A percentile compares a stretch with the other conserved stretches of the same genome.
phyloP scores from a whole-genome alignment of 2,113 vertebrate genomes.

The Ptilonorhynchus violaceus region DNA sequence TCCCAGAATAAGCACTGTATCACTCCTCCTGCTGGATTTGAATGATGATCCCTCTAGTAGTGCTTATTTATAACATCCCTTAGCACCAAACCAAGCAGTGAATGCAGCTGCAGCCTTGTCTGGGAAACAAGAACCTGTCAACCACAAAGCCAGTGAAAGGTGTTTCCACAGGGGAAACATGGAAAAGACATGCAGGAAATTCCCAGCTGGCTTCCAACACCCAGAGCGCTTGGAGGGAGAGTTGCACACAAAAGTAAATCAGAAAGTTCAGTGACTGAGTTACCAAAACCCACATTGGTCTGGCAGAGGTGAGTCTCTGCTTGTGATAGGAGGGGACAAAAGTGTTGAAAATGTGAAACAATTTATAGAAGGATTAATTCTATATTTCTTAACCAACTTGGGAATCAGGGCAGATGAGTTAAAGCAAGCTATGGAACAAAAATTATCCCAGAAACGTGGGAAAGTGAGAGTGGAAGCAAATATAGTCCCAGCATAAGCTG shows the following conservation, averaged over 20 bases:
- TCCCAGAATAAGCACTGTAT: background rate
- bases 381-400: background rate
- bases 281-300: background rate
- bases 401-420: background rate
- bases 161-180: background rate
- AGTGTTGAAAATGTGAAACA: background rate
- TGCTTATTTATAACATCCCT: background rate
- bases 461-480: conserved; percentile 23
- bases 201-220: background rate
- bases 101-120: background rate
- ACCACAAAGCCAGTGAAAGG: background rate
- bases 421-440: background rate
- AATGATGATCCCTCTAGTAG: background rate
- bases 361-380: background rate
- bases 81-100: background rate
- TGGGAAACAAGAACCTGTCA: background rate
- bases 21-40: background rate
- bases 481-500: background rate
- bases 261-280: background rate
- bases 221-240: background rate
- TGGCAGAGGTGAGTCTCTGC: background rate
- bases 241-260: background rate
- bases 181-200: background rate
- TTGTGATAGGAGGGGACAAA: background rate
- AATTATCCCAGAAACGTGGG: background rate